phyloP scores from a whole-genome alignment of 2,888 invertebrate species.

The Nematopogon swammerdamellus region DNA sequence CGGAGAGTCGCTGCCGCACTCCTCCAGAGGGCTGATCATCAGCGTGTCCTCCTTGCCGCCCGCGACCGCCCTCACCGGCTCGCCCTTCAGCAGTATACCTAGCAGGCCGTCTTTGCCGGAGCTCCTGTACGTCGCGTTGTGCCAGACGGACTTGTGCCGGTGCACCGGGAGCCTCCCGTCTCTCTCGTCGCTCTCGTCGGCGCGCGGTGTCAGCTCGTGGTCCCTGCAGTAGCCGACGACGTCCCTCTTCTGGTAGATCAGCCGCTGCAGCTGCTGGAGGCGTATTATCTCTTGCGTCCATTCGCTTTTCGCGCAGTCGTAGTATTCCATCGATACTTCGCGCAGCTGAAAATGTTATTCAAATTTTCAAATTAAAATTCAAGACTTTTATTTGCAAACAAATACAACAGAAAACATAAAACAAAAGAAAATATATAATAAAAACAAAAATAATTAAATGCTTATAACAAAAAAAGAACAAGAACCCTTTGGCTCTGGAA shows the following conservation, averaged over 20 bases:
- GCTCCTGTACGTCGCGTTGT: constrained; percentile 29
- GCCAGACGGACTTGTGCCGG: constrained; percentile 41
- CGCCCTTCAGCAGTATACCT: constrained; percentile 33
- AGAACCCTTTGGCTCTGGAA: too few species aligned
- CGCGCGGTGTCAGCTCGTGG: constrained; percentile 28
- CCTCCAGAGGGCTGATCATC: neutral
- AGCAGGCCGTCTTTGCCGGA: constrained; percentile 25
- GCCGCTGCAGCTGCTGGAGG: constrained; percentile 36
- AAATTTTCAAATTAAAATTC: constrained; percentile 5
- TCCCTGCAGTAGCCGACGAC: constrained; percentile 33
- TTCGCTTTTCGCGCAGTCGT: constrained; percentile 58
- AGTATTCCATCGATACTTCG: constrained; percentile 70
- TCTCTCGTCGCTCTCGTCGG: constrained; percentile 21
- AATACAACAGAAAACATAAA: constrained; percentile 3
- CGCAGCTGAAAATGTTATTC: constrained; percentile 63
- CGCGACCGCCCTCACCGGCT: constrained; percentile 14
- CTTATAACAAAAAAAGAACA: constrained; percentile 6
- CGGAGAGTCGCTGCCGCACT: neutral
- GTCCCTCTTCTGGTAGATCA: constrained; percentile 38
- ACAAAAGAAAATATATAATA: too few species aligned
- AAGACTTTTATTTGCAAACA: too few species aligned
- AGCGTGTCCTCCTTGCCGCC: neutral
- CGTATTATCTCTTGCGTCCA: constrained; percentile 43
- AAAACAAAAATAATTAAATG: too few species aligned
- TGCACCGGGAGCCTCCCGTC: constrained; percentile 33